Conservation (phyloP, 2,888 invertebrate genomes). For the Fragum sueziense region DNA sequence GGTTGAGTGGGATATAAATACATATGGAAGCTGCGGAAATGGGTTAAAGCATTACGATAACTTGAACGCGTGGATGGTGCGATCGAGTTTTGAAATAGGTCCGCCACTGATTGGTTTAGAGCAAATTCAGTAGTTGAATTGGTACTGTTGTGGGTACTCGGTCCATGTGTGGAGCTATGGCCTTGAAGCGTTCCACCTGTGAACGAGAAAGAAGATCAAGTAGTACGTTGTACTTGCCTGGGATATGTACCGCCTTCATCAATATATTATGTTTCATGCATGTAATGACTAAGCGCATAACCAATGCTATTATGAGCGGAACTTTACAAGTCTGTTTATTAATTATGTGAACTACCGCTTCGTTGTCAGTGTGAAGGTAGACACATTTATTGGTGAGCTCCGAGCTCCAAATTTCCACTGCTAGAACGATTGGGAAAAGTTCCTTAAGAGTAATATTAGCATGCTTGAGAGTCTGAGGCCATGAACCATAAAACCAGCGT, state of each 20-base stretch:
- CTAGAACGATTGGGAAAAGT: conserved; percentile 38
- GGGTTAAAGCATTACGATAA: conserved; percentile 27
- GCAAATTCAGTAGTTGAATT: not conserved
- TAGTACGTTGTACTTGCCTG: conserved; percentile 19
- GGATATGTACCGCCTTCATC: conserved; percentile 34
- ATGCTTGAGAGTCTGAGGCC: not conserved
- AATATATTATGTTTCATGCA: conserved; percentile 45
- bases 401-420: conserved; percentile 32
- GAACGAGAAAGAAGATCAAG: conserved; percentile 46
- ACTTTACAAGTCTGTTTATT: conserved; percentile 51
- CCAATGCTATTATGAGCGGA: conserved; percentile 33
- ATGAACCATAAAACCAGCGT: conserved; percentile 30
- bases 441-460: conserved; percentile 13
- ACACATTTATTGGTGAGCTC: conserved; percentile 8
- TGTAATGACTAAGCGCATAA: conserved; percentile 37
- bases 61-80: conserved; percentile 22
- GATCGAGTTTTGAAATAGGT: not conserved
- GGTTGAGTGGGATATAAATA: not conserved
- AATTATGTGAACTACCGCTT: conserved; percentile 50
- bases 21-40: conserved; percentile 22
- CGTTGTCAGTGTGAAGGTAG: conserved; percentile 50
- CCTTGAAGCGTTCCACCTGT: conserved; percentile 40
- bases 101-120: not conserved
- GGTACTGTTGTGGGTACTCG: conserved; percentile 24
- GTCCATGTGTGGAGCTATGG: conserved; percentile 40